Percentiles rank a stretch among this genome's conserved stretches.
Evolutionary conservation across 2,113 vertebrate species (phyloP).

Genomic region (Heteronetta atricapilla): DNA sequence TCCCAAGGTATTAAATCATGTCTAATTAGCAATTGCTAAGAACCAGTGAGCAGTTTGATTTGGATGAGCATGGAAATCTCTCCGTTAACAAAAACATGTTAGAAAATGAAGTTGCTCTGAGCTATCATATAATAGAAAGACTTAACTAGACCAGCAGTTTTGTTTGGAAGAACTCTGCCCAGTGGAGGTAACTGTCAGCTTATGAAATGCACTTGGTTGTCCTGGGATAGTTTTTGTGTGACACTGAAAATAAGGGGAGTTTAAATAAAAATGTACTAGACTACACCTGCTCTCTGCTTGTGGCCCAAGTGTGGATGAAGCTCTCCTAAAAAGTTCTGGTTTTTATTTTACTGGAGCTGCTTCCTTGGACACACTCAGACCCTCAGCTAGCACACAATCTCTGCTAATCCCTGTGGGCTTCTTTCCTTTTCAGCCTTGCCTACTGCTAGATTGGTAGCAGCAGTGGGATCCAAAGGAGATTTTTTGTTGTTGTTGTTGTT

Average conservation of each 20-base stretch:
- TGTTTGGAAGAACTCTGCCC: not conserved
- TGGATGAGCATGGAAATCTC: not conserved
- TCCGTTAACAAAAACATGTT: not conserved
- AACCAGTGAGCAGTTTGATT: not conserved
- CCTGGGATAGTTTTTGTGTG: not conserved
- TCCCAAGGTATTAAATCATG: slow-evolving; percentile 10
- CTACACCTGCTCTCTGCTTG: not conserved
- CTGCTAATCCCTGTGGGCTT: not conserved
- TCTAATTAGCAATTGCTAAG: slow-evolving; percentile 17
- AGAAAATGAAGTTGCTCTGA: not conserved
- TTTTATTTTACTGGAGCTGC: not conserved
- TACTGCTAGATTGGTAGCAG: not conserved
- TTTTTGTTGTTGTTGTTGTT: not conserved
- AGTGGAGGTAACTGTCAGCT: not conserved
- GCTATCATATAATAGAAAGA: not conserved
- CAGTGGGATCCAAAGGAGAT: not conserved
- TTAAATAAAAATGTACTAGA: not conserved
- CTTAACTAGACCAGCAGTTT: not conserved
- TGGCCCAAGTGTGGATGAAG: not conserved
- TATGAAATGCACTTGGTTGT: not conserved
- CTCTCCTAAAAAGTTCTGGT: not conserved
- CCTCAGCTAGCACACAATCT: not conserved
- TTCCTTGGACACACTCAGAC: not conserved
- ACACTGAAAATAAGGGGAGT: not conserved
- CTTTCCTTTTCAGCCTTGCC: not conserved